Base-by-base conservation (phyloP, 2,113 vertebrate species). In the Cacatua alba region DNA sequence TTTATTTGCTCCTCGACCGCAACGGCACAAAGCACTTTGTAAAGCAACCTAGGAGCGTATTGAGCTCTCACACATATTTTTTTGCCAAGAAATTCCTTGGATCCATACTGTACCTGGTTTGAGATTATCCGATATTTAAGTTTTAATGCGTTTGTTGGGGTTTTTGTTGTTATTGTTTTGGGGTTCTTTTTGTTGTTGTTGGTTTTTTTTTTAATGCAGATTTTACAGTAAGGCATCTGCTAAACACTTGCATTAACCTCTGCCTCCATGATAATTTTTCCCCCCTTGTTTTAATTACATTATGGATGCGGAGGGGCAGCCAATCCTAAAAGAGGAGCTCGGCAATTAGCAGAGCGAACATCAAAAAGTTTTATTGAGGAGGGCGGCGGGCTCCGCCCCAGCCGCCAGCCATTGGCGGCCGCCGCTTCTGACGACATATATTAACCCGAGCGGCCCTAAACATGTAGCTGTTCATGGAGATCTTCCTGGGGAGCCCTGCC, bases 381-480 rank as follows among this genome's bases (percentile, higher is more conserved):
- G 95, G 43, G 91, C 79, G 80, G 65, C 31, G 95, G 95, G 92
- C 97, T 81, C 98, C 98, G 97, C 98, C 98, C 96, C 96, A 59
- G 83, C 87, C 44, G 49, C 59, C 59, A 67, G 74, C 72, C 57
- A 99, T 98, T 99, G 98, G 98, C 96, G 95, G 78, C 84, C 80
- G 90, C 82, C n/a, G 79, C 92, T 97, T 98, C 98, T 98, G 98
- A 98, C 98, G 98, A 98, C 98, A 98, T 99, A 99, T 99, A 99
- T 99, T 98, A 99, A 99, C 98, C 98, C 98, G 97, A 97, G 98
- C 97, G 95, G 98, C 97, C 97, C 98, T 97, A 98, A 99, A 99
- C 98, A 98, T 99, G 99, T 98, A 98, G 98, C 98, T 98, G 97
- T 98, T 98, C 98, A 98, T 98, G 98, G 98, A 98, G 98, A 97